A percentile compares a stretch with the other conserved stretches of the same genome.
These are phyloP conservation scores for Limenitis camilla DNA, from an alignment of 2,888 invertebrate species.

Conservation along the genomic window DNA sequence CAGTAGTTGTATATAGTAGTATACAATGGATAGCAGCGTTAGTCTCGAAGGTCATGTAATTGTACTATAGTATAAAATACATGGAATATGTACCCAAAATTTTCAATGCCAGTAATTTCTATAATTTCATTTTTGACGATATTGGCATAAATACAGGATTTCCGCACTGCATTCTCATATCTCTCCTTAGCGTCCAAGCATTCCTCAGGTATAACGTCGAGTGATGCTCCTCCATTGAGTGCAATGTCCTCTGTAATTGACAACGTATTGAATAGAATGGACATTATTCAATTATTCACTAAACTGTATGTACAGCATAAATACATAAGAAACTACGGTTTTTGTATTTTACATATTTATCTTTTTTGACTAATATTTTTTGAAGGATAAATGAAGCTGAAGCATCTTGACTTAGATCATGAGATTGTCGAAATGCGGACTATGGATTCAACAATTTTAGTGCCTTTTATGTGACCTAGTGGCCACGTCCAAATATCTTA, in stretches of 20 bases:
- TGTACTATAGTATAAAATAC: neutral
- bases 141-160: conserved; percentile 80
- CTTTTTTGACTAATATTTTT: no score
- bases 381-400: no score
- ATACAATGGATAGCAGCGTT: no score
- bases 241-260: conserved; percentile 43
- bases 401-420: no score
- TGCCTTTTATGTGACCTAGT: no score
- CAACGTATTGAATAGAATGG: conserved; percentile 13
- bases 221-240: conserved; percentile 72
- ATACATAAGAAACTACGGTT: neutral
- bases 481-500: no score
- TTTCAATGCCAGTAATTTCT: conserved; percentile 82
- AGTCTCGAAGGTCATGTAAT: no score
- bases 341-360: neutral
- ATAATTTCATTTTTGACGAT: conserved; percentile 77
- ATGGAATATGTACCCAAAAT: conserved; percentile 31
- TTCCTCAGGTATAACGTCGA: conserved; percentile 78
- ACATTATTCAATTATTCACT: neutral
- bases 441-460: no score
- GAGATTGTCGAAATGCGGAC: no score
- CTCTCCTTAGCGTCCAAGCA: conserved; percentile 85
- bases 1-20: no score
- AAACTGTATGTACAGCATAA: neutral
- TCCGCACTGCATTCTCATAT: conserved; percentile 83